phyloP scores from a whole-genome alignment of 2,113 vertebrate species.

The Pseudolaguvia tuberculata region DNA sequence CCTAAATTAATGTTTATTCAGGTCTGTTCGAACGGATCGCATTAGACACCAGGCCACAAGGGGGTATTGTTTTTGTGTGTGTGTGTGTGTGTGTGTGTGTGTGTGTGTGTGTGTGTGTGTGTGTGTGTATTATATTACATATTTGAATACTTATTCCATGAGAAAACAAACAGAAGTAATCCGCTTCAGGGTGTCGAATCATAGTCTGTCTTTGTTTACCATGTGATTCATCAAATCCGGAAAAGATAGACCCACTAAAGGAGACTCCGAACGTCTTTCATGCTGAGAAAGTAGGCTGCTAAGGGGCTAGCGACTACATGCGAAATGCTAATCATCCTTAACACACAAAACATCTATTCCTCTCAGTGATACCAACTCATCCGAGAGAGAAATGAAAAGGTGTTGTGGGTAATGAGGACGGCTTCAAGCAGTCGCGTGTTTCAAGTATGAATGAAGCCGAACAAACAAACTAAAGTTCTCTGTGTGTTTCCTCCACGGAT shows the following conservation, averaged over 20 bases:
- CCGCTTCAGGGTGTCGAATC: slow-evolving; percentile 34
- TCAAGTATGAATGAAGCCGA: not conserved
- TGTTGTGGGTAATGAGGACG: slow-evolving; percentile 3
- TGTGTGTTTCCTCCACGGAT: too few species aligned
- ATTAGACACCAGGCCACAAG: not conserved
- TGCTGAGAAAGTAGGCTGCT: slow-evolving; percentile 26
- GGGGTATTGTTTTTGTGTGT: too few species aligned
- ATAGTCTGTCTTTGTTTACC: slow-evolving; percentile 32
- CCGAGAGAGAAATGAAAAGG: slow-evolving; percentile 20
- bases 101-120: not conserved
- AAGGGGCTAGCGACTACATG: slow-evolving; percentile 24
- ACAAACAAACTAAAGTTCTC: not conserved
- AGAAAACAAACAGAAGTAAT: not conserved
- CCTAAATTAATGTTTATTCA: slow-evolving; percentile 9
- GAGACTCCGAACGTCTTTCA: slow-evolving; percentile 37
- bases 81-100: too few species aligned
- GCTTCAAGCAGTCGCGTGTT: not conserved
- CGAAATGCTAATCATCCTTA: slow-evolving; percentile 28
- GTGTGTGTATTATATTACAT: not conserved
- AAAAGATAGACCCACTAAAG: slow-evolving; percentile 43
- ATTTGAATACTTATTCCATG: not conserved
- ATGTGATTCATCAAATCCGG: slow-evolving; percentile 42
- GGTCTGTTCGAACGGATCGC: slow-evolving; percentile 17
- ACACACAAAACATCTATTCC: slow-evolving; percentile 22
- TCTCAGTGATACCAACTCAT: not conserved